Conservation (phyloP, 2,113 vertebrate genomes). For the Myotis davidii region DNA sequence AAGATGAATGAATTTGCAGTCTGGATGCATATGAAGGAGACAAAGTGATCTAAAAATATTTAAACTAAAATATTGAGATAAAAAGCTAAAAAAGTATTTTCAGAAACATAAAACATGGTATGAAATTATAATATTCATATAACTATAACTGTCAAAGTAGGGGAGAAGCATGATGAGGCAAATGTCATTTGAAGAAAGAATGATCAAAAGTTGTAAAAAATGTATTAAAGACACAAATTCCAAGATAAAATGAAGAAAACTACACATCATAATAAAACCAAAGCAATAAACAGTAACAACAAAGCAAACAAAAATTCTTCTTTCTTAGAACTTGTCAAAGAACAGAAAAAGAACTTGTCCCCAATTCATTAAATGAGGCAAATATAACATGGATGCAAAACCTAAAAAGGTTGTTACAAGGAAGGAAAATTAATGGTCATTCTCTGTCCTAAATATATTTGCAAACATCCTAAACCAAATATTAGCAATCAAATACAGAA, state of each 20-base stretch:
- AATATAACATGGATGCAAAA: neutral
- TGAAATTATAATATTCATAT: neutral
- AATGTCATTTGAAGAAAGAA: neutral
- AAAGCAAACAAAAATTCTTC: neutral
- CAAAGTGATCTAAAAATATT: neutral
- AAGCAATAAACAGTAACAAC: neutral
- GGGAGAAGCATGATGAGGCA: neutral
- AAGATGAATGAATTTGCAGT: neutral
- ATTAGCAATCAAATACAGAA: neutral
- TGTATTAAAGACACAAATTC: neutral
- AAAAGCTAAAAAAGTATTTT: neutral
- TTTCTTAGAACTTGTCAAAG: neutral
- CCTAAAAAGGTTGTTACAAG: neutral
- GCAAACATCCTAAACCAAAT: neutral
- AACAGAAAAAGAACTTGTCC: neutral
- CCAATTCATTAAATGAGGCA: neutral
- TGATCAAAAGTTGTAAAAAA: neutral
- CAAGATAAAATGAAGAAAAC: neutral
- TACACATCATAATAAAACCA: neutral
- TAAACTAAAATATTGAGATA: neutral
- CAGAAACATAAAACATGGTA: neutral
- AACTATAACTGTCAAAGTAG: neutral
- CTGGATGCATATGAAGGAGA: neutral
- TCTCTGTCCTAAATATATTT: neutral
- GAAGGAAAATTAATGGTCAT: neutral